Base-by-base conservation (phyloP, 2,797 vertebrate genomes). In the Mus minutoides region DNA sequence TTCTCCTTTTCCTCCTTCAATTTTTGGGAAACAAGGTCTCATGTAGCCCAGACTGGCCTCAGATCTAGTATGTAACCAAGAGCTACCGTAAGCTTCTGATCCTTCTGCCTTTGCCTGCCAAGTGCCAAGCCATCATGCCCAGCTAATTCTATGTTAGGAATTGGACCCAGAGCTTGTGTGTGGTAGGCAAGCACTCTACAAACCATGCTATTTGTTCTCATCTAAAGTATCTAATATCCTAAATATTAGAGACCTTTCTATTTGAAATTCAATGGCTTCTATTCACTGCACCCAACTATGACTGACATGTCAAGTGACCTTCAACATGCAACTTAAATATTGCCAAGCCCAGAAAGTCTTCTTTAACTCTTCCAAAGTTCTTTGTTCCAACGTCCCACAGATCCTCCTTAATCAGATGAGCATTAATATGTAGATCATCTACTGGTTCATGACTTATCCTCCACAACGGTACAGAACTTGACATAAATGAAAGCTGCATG, bases 211-310 rank as follows among this genome's bases (percentile, higher is more conserved):
- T 43, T 58, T 76, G 24, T 3, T 76, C 56, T 76, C 49, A 76
- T 91, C n/a, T 43, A 80, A 78, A 91, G 67, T 75, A 78, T 71
- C 62, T 16, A n/a, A 19, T 9, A 82, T 26, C 6, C 54, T 86
- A 31, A 4, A 64, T 6, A 64, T 64, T 54, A 67, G 83, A 62
- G 64, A 46, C 24, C 31, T 89, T 95, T 83, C 79, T 93, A 49
- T 75, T 89, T 89, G 62, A 86, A 89, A 91, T 52, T 22, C 75
- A 46, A 26, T 58, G 13, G 40, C 83, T 82, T 92, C 80, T 95
- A 37, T 87, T 91, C 24, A 64, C 3, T 64, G 17, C 19, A 95
- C 46, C n/a, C 49, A 60, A 37, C n/a, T 10, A 34, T 58, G 46
- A 93, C 52, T 79, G 49, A 83, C 9, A 75, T 26, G 29, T 46